Conservation (phyloP, 2,113 vertebrate genomes). For the Herpetotheres cachinnans region DNA sequence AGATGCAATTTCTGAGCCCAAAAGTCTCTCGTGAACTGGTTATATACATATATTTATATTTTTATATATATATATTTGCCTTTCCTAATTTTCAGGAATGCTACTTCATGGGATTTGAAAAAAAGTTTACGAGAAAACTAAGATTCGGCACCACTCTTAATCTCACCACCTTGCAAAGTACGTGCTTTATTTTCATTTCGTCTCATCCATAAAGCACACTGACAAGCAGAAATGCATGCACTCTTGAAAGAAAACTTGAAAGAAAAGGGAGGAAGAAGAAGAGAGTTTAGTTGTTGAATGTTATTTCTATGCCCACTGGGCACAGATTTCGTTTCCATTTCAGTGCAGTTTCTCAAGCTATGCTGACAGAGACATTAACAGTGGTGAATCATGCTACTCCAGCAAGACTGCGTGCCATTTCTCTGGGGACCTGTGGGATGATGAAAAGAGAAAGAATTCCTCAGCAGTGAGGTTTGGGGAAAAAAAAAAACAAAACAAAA, state of each 20-base stretch:
- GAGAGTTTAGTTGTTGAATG: neutral
- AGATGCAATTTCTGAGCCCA: neutral
- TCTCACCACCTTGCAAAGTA: neutral
- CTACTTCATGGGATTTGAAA: neutral
- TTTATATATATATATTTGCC: neutral
- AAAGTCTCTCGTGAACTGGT: neutral
- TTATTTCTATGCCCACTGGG: neutral
- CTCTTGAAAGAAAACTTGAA: neutral
- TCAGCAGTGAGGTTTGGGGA: neutral
- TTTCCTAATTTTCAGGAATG: neutral
- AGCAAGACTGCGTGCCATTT: neutral
- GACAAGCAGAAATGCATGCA: neutral
- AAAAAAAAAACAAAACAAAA: neutral
- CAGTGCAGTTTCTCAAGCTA: neutral
- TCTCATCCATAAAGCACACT: neutral
- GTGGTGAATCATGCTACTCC: neutral
- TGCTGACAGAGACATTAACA: neutral
- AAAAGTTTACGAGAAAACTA: neutral
- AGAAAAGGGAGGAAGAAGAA: neutral
- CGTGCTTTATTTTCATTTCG: neutral
- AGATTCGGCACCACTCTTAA: neutral
- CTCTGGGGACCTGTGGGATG: neutral
- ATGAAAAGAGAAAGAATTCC: neutral
- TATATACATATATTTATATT: fast-evolving
- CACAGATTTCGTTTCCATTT: neutral